phyloP scores from a whole-genome alignment of 2,113 vertebrate genomes.

The Ptychochromis oligacanthus region DNA sequence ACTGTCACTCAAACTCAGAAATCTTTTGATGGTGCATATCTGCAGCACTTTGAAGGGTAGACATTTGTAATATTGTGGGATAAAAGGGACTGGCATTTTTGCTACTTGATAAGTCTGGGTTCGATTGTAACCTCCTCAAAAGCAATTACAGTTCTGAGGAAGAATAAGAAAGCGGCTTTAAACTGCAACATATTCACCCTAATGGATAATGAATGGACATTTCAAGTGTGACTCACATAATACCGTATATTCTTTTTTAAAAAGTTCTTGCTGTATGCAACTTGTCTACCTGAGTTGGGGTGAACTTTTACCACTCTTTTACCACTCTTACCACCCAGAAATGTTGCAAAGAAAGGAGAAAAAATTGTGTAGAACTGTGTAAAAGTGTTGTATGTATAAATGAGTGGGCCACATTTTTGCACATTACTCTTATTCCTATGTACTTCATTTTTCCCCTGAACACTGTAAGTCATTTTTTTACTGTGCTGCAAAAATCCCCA shows the following conservation, averaged over 20 bases:
- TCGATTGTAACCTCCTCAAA: not conserved
- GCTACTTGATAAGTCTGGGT: not conserved
- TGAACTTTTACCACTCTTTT: not conserved
- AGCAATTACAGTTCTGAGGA: not conserved
- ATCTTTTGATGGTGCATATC: conserved; percentile 4
- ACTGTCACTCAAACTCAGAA: conserved; percentile 12
- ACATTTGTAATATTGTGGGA: not conserved
- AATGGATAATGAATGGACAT: not conserved
- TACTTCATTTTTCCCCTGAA: not conserved
- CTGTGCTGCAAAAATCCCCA: not conserved
- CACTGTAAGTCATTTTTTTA: not conserved
- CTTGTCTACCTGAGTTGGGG: not conserved
- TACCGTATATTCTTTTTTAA: not conserved
- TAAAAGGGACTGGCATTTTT: not conserved
- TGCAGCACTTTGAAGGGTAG: not conserved
- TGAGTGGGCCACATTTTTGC: not conserved
- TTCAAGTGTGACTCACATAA: not conserved
- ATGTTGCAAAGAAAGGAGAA: not conserved
- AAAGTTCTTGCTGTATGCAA: not conserved
- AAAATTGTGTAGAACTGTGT: no score
- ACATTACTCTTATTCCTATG: not conserved
- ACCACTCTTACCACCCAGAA: not conserved
- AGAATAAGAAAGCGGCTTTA: conserved; percentile 3
- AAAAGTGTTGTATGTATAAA: not conserved
- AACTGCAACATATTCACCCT: not conserved